Base-by-base conservation (phyloP, 53 echinoderm and acorn worm genomes). In the Temnopleurus reevesii region DNA sequence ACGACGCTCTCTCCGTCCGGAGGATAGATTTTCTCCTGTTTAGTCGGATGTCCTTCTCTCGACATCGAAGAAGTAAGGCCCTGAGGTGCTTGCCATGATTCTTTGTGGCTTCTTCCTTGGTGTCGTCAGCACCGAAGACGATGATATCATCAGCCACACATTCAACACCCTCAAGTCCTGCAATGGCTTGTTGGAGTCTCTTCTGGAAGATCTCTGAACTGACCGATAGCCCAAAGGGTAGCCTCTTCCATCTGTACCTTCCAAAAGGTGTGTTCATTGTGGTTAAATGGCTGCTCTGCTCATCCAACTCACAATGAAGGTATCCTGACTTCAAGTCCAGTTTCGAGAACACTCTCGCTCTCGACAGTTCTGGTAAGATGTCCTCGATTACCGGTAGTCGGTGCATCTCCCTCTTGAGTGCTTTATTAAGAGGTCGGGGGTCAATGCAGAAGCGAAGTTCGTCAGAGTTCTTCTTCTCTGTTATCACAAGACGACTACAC, bases 131-230 rank as follows among this genome's bases (percentile, higher is more conserved):
- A 43, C 92, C 92, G 66, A 81, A 89, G 15, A 92, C 79, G 13
- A 92, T 79, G 47, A 92, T 90, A 45, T 90, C 90, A 58, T 92
- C 92, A 2, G 90, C 90, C 5, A 92, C 90, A 27, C 92, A 92
- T 21, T 85, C 81, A 57, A 57, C n/a, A 23, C 57, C 57, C 21
- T 21, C 57, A 57, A 57, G 57, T 57, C 87, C 89, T 56, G 59
- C 27, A 35, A 88, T 46, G n/a, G 89, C 91, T 47, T 46, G 31
- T 43, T 83, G 86, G 1, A 91, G 56, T 59, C 63, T 57, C 47
- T 87, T 76, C 46, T 57, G 89, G 83, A 92, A 92, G 36, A 92
- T 89, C 76, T 92, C 92, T 5, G 92, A 87, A 49, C 82, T 66
- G 24, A 89, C 89, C 82, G 64, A 54, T 10, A 89, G 89, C 19